A percentile compares a stretch with the other conserved stretches of the same genome.
phyloP scores from a whole-genome alignment of 1,140 invertebrate species.

The Drosophila saltans region DNA sequence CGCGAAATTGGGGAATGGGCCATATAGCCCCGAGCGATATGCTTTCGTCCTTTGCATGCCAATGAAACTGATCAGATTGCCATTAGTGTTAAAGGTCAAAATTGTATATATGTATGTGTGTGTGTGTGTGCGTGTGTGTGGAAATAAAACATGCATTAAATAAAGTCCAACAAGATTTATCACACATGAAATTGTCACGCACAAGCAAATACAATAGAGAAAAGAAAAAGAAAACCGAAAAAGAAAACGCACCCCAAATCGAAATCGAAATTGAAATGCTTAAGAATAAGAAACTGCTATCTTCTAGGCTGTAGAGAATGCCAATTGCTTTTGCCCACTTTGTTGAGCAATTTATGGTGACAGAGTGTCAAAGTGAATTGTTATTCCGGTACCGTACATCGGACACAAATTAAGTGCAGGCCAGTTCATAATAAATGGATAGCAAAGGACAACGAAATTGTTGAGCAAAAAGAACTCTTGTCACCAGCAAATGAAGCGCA shows the following conservation, averaged over 20 bases:
- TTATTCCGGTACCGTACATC: constrained; percentile 58
- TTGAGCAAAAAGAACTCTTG: no score
- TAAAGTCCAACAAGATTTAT: constrained; percentile 68
- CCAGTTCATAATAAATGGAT: constrained; percentile 55
- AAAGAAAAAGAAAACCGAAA: no score
- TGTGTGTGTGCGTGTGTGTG: constrained; percentile 13
- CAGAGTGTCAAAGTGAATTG: constrained; percentile 70
- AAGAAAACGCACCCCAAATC: neutral
- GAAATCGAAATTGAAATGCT: constrained; percentile 63
- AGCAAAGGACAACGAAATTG: constrained; percentile 21
- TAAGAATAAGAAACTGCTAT: constrained; percentile 32
- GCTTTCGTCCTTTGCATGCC: constrained; percentile 56
- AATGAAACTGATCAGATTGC: constrained; percentile 75
- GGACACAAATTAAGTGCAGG: constrained; percentile 71
- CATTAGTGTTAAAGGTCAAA: constrained; percentile 66
- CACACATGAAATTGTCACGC: constrained; percentile 66
- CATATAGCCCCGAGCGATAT: neutral
- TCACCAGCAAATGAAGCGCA: constrained; percentile 58
- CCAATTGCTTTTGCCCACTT: neutral
- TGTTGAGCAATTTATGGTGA: constrained; percentile 43
- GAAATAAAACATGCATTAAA: constrained; percentile 66
- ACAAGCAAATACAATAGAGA: constrained; percentile 43
- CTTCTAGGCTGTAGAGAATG: no score
- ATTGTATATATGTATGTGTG: constrained; percentile 9
- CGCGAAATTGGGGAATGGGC: constrained; percentile 61